These are phyloP conservation scores for Dendrocopos noguchii DNA, from an alignment of 2,113 vertebrate genomes.

Conservation along the genomic window DNA sequence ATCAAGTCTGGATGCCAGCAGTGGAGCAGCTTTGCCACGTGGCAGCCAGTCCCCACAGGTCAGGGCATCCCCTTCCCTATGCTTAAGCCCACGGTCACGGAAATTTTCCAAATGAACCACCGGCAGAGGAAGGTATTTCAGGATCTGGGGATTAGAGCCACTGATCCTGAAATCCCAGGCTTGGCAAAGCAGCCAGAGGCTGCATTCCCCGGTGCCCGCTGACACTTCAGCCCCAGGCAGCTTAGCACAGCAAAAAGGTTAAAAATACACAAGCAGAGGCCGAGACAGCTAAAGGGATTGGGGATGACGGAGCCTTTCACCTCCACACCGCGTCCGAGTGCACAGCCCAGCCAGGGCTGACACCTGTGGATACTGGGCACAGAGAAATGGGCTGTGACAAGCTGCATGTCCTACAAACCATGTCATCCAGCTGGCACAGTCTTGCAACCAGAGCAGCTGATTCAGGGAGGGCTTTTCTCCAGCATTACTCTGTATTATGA, in stretches of 20 bases:
- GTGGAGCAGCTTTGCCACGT: accelerated
- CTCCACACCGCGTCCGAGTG: not conserved
- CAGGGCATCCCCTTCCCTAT: not conserved
- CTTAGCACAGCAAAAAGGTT: conserved; percentile 70
- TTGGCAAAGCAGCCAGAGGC: not conserved
- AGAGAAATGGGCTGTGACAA: accelerated
- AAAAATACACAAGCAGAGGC: conserved; percentile 65
- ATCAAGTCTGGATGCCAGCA: accelerated
- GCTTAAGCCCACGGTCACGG: accelerated
- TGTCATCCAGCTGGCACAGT: not conserved
- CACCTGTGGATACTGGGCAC: not conserved
- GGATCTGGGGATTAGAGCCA: conserved; percentile 30
- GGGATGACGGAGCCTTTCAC: conserved; percentile 25
- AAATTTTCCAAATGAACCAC: not conserved
- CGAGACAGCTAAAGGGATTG: conserved; percentile 57
- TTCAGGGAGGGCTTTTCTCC: not conserved
- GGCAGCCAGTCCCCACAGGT: not conserved
- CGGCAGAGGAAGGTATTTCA: not conserved
- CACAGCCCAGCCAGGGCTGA: accelerated
- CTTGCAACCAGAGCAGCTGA: not conserved
- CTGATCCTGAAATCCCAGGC: conserved; percentile 55
- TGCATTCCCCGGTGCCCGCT: not conserved
- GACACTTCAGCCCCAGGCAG: conserved; percentile 55
- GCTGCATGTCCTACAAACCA: not conserved
- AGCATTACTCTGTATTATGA: not conserved